Conservation (phyloP, 2,888 invertebrate genomes). For the Monopis laevigella region DNA sequence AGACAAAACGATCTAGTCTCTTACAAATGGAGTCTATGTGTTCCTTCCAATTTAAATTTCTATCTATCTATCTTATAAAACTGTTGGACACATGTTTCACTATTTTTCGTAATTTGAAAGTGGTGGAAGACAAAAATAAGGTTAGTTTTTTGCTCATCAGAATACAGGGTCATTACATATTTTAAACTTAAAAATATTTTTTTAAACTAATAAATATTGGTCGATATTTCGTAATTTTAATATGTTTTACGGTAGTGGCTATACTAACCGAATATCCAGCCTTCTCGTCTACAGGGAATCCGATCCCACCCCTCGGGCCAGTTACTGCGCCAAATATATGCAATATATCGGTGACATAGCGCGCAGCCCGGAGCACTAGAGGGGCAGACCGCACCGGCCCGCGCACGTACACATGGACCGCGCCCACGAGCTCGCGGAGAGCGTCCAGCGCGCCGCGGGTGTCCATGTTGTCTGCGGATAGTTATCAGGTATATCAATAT, state of each 20-base stretch:
- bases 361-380: conserved; percentile 80
- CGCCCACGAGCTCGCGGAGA: conserved; percentile 84
- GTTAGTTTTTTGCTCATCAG: neutral
- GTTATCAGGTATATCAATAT: too few species aligned
- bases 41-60: too few species aligned
- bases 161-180: neutral
- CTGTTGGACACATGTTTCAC: too few species aligned
- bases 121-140: too few species aligned
- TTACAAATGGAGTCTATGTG: too few species aligned
- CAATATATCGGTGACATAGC: conserved; percentile 84
- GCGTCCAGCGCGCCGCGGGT: conserved; percentile 87
- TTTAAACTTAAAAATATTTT: neutral
- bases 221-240: neutral
- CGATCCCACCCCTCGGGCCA: conserved; percentile 72
- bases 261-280: conserved; percentile 50
- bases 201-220: too few species aligned
- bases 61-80: too few species aligned
- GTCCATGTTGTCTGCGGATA: conserved; percentile 93
- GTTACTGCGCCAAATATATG: conserved; percentile 80
- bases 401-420: conserved; percentile 87
- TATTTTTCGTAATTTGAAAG: too few species aligned
- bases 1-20: too few species aligned
- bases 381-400: conserved; percentile 67
- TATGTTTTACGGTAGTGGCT: too few species aligned
- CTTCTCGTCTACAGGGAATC: conserved; percentile 72